phyloP scores from a whole-genome alignment of 1,140 invertebrate genomes.

The Solenopsis invicta region DNA sequence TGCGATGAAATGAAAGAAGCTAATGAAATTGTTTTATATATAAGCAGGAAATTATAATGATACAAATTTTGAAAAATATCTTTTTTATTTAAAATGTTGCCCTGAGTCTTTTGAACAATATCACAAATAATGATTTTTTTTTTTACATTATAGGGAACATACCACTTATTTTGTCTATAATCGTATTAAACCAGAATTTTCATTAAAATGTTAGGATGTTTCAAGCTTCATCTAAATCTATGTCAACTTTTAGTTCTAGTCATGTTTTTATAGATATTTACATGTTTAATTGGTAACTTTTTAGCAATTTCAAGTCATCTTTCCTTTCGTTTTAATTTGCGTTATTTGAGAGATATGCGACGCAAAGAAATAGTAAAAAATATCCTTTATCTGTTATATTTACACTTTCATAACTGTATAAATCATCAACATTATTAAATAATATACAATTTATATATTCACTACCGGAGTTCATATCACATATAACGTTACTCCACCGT shows the following conservation, averaged over 20 bases:
- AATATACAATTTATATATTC: background rate
- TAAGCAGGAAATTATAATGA: constrained; percentile 15
- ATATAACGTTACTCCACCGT: background rate
- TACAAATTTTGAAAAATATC: background rate
- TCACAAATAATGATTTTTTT: background rate
- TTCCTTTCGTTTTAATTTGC: background rate
- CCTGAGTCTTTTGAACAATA: background rate
- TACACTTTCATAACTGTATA: background rate
- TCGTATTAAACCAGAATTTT: background rate
- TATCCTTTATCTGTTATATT: background rate
- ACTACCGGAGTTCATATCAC: background rate
- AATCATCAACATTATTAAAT: background rate
- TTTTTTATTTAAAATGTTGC: constrained; percentile 3
- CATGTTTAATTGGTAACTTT: background rate
- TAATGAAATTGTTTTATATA: constrained; percentile 6
- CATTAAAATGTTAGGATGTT: background rate
- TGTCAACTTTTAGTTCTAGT: background rate
- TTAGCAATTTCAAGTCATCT: background rate
- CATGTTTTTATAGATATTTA: background rate
- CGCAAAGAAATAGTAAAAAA: background rate
- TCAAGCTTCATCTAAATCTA: background rate
- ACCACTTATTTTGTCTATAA: background rate
- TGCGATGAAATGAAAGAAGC: background rate
- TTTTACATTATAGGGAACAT: background rate
- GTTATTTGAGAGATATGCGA: background rate